Conservation (phyloP, 2,797 vertebrate species). For the Rhinella marina region DNA sequence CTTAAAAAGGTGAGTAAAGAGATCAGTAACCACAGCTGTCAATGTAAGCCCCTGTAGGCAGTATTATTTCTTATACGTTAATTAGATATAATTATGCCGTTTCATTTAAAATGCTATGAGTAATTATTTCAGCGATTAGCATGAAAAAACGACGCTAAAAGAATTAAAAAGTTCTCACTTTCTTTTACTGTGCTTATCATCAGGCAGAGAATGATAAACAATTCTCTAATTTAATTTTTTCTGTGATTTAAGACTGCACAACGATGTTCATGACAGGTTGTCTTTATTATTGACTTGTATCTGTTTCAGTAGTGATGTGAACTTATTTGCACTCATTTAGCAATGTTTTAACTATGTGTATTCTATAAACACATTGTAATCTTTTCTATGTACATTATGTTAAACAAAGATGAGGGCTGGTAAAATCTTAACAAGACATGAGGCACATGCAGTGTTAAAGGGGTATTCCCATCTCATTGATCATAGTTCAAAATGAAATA, state of each 20-base stretch:
- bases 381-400: too few species aligned
- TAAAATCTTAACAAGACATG: too few species aligned
- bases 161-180: slow-evolving; percentile 52
- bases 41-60: slow-evolving; percentile 18
- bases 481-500: too few species aligned
- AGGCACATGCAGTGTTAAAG: too few species aligned
- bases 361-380: not conserved
- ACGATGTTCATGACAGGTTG: slow-evolving; percentile 37
- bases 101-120: slow-evolving; percentile 40
- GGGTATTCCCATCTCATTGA: too few species aligned
- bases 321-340: not conserved
- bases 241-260: slow-evolving; percentile 17
- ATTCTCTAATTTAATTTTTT: slow-evolving; percentile 54
- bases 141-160: slow-evolving; percentile 31
- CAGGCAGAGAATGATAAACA: slow-evolving; percentile 45
- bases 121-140: slow-evolving; percentile 50
- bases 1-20: not conserved
- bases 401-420: too few species aligned
- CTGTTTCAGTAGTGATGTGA: not conserved
- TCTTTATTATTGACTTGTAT: slow-evolving; percentile 48
- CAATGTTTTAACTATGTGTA: not conserved
- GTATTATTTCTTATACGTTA: slow-evolving; percentile 30
- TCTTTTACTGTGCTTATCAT: slow-evolving; percentile 42
- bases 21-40: slow-evolving; percentile 17
- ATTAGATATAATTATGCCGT: slow-evolving; percentile 48